These are phyloP conservation scores for Penaeus indicus DNA, from an alignment of 1,140 invertebrate genomes.

Conservation along the genomic window DNA sequence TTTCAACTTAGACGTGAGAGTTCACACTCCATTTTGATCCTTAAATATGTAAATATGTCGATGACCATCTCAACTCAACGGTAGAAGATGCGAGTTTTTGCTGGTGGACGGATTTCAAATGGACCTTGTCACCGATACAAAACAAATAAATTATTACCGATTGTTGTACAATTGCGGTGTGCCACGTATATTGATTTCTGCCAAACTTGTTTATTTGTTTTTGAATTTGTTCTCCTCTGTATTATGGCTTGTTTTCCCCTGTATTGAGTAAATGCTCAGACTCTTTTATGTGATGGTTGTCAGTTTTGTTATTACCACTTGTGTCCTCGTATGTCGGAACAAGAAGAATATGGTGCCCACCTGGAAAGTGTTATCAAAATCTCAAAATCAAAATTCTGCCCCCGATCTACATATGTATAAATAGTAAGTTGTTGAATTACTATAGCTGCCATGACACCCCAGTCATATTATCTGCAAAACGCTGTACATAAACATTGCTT, in stretches of 20 bases:
- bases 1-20: too few species aligned
- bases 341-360: conserved; percentile 56
- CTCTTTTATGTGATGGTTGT: conserved; percentile 24
- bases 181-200: conserved; percentile 42
- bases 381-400: conserved; percentile 57
- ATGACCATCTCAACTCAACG: conserved; percentile 5
- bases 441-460: conserved; percentile 53
- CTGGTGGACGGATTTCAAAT: conserved; percentile 61
- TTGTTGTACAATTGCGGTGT: conserved; percentile 57
- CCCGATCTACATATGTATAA: conserved; percentile 63
- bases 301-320: conserved; percentile 22
- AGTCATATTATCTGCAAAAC: conserved; percentile 37
- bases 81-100: neutral
- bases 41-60: conserved; percentile 5
- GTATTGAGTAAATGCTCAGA: conserved; percentile 29
- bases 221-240: conserved; percentile 1
- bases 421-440: conserved; percentile 55
- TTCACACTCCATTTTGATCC: neutral
- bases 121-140: conserved; percentile 58
- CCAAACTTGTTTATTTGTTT: conserved; percentile 19
- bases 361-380: conserved; percentile 61
- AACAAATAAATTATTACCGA: conserved; percentile 48
- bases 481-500: conserved; percentile 58
- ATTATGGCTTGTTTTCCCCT: conserved; percentile 28
- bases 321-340: conserved; percentile 27